Percentiles rank a stretch among this genome's conserved stretches.
These are phyloP conservation scores for Ciconia boyciana DNA, from an alignment of 2,113 vertebrate genomes.

Conservation along the genomic window DNA sequence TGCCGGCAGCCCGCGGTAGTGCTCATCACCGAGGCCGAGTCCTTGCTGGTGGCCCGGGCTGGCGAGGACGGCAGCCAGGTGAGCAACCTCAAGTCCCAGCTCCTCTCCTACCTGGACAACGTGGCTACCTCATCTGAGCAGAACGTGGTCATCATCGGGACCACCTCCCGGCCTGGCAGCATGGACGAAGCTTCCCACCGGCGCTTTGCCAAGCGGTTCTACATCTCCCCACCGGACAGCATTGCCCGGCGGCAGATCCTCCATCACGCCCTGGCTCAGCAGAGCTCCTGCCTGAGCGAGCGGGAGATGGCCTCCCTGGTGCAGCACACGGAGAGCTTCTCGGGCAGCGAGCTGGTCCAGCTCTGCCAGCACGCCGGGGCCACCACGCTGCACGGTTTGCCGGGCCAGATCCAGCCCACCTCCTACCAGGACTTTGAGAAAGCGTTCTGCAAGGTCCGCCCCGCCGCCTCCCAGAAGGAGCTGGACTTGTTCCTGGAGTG, in stretches of 20 bases:
- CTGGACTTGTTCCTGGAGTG: constrained; percentile 90
- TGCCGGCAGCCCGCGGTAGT: constrained; percentile 85
- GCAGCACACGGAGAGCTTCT: constrained; percentile 89
- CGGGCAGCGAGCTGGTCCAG: constrained; percentile 84
- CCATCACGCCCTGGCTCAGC: constrained; percentile 82
- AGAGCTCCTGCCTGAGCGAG: constrained; percentile 84
- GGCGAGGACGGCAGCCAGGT: constrained; percentile 48
- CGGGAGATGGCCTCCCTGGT: constrained; percentile 85
- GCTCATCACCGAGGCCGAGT: constrained; percentile 87
- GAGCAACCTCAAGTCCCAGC: constrained; percentile 74
- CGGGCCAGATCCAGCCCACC: constrained; percentile 74
- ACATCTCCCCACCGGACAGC: constrained; percentile 83
- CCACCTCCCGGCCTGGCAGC: constrained; percentile 86
- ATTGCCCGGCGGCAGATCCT: constrained; percentile 85
- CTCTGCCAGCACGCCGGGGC: constrained; percentile 87
- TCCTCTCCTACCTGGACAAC: constrained; percentile 86
- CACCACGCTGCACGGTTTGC: constrained; percentile 66
- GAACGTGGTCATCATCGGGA: constrained; percentile 83
- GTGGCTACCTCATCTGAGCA: constrained; percentile 75
- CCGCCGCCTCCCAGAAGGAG: constrained; percentile 86
- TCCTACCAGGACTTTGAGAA: constrained; percentile 92
- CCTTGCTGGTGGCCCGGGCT: constrained; percentile 65
- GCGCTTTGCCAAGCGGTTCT: constrained; percentile 88
- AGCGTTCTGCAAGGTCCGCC: constrained; percentile 88
- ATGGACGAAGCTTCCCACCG: constrained; percentile 87